A percentile compares a stretch with the other conserved stretches of the same genome.
Evolutionary conservation across 1,140 invertebrate genomes (phyloP).

Genomic region (Cyclargus thomasi): DNA sequence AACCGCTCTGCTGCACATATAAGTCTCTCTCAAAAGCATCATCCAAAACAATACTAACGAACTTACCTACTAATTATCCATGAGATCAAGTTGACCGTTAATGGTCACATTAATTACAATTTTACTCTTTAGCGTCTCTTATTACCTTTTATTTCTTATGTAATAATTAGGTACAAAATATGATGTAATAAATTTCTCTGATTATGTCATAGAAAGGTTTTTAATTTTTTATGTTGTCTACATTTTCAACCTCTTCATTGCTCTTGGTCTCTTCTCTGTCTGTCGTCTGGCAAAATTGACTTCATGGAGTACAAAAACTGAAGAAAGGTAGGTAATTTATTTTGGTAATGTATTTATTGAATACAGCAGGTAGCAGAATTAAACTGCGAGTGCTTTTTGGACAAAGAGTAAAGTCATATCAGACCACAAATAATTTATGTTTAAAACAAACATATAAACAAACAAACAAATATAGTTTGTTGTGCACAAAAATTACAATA

Average conservation of each 20-base stretch:
- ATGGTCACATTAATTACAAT: conserved; percentile 5
- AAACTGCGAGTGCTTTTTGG: too few species aligned
- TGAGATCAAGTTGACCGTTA: conserved; percentile 8
- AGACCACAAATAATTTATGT: too few species aligned
- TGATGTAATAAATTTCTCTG: background rate
- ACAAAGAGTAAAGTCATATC: too few species aligned
- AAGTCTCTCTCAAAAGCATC: conserved; percentile 49
- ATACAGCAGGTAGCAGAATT: too few species aligned
- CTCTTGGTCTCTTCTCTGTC: background rate
- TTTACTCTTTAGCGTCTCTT: conserved; percentile 7
- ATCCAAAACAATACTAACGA: conserved; percentile 32
- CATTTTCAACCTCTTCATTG: background rate
- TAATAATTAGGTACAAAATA: background rate
- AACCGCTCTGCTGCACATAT: conserved; percentile 42
- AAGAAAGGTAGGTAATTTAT: too few species aligned
- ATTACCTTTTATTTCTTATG: conserved; percentile 4
- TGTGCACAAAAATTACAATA: too few species aligned
- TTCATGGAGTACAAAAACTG: too few species aligned
- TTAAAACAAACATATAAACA: too few species aligned
- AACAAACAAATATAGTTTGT: too few species aligned
- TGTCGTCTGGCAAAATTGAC: too few species aligned
- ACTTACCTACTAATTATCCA: conserved; percentile 11
- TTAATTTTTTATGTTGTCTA: too few species aligned
- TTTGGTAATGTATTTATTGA: too few species aligned
- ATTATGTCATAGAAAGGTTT: background rate